Conservation (phyloP, 2,888 invertebrate genomes). For the Gerosis bhagava region DNA sequence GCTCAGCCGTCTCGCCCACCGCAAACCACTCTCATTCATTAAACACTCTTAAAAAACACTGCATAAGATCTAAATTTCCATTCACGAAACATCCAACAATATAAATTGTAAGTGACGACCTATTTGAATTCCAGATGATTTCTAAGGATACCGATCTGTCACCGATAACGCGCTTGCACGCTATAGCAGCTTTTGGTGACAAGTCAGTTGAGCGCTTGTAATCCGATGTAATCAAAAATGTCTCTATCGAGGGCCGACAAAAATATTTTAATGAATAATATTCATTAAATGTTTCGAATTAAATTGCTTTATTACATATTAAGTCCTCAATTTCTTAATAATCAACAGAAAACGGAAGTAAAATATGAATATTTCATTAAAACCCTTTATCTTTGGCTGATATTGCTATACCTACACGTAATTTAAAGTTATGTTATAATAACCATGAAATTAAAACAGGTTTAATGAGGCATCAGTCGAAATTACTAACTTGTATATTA, state of each 20-base stretch:
- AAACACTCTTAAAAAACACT: slow-evolving; percentile 7
- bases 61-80: slow-evolving; percentile 28
- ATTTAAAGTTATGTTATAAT: slow-evolving; percentile 63
- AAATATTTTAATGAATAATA: slow-evolving; percentile 20
- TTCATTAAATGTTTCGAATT: slow-evolving; percentile 1
- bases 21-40: slow-evolving; percentile 16
- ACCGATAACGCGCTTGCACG: slow-evolving; percentile 62
- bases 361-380: slow-evolving; percentile 54
- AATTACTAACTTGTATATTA: slow-evolving; percentile 54
- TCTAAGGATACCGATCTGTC: slow-evolving; percentile 75
- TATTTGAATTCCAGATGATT: slow-evolving; percentile 72
- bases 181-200: slow-evolving; percentile 67
- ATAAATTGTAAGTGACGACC: slow-evolving; percentile 51
- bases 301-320: slow-evolving; percentile 36
- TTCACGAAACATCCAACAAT: slow-evolving; percentile 7
- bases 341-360: too few species aligned
- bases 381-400: slow-evolving; percentile 53
- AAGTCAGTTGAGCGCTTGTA: slow-evolving; percentile 71
- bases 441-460: slow-evolving; percentile 56
- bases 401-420: too few species aligned
- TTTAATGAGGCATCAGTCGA: slow-evolving; percentile 60
- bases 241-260: slow-evolving; percentile 37
- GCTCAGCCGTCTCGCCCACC: slow-evolving; percentile 32
- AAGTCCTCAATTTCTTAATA: too few species aligned
- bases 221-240: slow-evolving; percentile 59